Evolutionary conservation across 2,797 vertebrate species (phyloP), one percentile per base, ranked within the genome.

Genomic region (Margarornis squamiger): DNA sequence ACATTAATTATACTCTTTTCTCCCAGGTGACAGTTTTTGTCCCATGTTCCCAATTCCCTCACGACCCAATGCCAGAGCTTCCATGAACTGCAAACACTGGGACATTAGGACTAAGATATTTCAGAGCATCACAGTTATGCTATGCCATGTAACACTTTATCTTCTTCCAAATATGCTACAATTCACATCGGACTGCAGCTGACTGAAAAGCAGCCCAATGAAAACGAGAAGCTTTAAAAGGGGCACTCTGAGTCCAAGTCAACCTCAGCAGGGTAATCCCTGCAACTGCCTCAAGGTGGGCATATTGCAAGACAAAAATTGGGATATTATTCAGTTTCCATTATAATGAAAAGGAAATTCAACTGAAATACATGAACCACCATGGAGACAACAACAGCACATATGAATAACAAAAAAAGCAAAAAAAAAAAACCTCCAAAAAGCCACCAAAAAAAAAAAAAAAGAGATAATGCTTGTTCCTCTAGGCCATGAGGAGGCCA

Each of bases 61-160:
- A 14, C 0, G 9, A 43, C 1, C 7, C n/a, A 59, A 16, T 43
- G 18, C 27, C 51, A 54, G 34, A 61, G 46, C 3, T 45, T 52
- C 43, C 3, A 2, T 5, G 30, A 86, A 22, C 24, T 67, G 54
- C 49, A 86, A 51, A 36, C 41, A 75, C 15, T 3, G 8, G 20
- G 39, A 66, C 1, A 0, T 26, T 4, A 41, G 12, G 36, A 32
- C 36, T 7, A 26, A 59, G 39, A 6, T 10, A 59, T 30, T 59
- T 62, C n/a, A 76, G 43, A 70, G 19, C 22, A 62, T 34, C 3
- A 1, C 57, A 27, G 26, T 54, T 76, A 67, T 1, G 1, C 49
- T 63, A 45, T 1, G 4, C 24, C 46, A 52, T 2, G 1, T 2
- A 67, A 63, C 17, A 68, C 20, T 41, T 27, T 43, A 45, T 52